Base-by-base conservation (phyloP, 2,888 invertebrate genomes). In the Acrocyrtus sp. region DNA sequence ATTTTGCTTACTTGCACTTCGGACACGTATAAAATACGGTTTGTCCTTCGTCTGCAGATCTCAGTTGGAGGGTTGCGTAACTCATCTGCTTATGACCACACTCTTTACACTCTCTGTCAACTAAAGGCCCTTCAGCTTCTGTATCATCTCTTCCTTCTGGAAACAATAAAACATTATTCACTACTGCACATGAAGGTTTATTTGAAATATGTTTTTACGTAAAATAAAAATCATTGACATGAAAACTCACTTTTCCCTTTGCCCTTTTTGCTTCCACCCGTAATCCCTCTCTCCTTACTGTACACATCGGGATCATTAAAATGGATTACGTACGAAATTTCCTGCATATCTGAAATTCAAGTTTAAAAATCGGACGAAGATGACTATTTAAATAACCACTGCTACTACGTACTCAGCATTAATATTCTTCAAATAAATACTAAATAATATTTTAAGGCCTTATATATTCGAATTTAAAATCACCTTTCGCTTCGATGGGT, bases 1-100 rank as follows among this genome's bases (percentile, higher is more conserved):
- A 43, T n/a, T n/a, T n/a, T n/a, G 86, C 91, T 84, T 87, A 91
- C 91, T 91, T 92, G 91, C 98, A 99, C 83, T 92, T 91, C 21
- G 92, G 90, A 86, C 99, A 99, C 1, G 96, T 96, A 83, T 95
- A 99, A 86, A 99, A 98, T 2, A 99, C 96, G 0, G 98, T 99
- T 85, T 99, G 98, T 0, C 98, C 98, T 90, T 99, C 99, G 89
- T 99, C 98, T 21, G 98, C 98, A 0, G 98, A 98, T 80, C 98
- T 87, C 26, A 98, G 87, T 84, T 99, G 98, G 60, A 96, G 85
- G 0, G 98, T 98, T 4, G 96, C 94, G 84, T 97, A 98, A 0
- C 94, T 93, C 96, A 98, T 98, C 83, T 91, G 91, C 43, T 94
- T 92, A 83, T 95, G 90, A 1, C 91, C 91, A 86, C 98, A 99